Conservation (phyloP, 2,113 vertebrate genomes). For the Mesitornis unicolor region DNA sequence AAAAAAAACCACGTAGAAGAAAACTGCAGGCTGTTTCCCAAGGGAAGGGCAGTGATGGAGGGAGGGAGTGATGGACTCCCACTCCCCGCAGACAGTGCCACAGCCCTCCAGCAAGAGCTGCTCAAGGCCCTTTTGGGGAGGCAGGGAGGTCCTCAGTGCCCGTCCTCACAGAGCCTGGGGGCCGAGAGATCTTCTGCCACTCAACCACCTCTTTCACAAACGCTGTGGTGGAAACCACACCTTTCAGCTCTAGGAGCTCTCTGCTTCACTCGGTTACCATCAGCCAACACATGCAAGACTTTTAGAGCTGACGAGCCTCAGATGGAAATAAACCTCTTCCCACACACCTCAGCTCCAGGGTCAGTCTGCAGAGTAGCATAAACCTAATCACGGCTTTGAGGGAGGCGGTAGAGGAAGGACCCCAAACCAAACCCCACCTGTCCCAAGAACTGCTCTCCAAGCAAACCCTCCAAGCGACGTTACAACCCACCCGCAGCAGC, state of each 20-base stretch:
- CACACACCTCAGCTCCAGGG: neutral
- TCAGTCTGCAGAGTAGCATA: neutral
- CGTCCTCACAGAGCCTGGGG: fast-evolving
- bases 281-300: fast-evolving
- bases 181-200: no score
- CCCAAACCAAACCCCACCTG: neutral
- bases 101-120: neutral
- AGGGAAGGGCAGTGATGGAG: fast-evolving
- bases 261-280: neutral
- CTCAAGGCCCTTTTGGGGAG: neutral
- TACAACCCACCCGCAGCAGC: neutral
- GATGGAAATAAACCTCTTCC: neutral
- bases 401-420: no score
- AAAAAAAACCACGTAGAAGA: fast-evolving
- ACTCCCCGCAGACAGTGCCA: no score
- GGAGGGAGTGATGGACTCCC: neutral
- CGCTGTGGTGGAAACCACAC: fast-evolving
- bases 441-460: neutral
- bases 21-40: neutral
- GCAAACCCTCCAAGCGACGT: neutral
- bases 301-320: neutral
- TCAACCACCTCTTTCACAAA: no score
- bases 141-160: fast-evolving
- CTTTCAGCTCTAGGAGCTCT: neutral
- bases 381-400: fast-evolving